Percentiles rank a stretch among this genome's conserved stretches.
Conservation (phyloP, 2,113 vertebrate species). For the Naja naja region DNA sequence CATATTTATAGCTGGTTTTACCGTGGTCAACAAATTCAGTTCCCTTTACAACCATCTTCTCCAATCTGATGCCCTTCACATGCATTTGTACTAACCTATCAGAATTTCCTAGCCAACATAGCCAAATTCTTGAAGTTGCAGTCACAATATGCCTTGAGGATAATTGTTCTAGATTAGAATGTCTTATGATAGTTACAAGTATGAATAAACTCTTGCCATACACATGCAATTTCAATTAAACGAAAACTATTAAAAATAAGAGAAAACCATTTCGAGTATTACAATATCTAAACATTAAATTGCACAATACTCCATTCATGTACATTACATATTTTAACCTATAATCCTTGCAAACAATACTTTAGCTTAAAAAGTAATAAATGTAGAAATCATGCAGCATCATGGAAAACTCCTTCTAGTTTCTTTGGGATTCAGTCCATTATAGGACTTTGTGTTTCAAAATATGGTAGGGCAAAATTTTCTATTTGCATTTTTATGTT, state of each 20-base stretch:
- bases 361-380: conserved; percentile 41
- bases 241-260: background rate
- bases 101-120: background rate
- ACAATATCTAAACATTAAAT: background rate
- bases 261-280: conserved; percentile 30
- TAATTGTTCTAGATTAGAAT: background rate
- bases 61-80: background rate
- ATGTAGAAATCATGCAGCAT: conserved; percentile 33
- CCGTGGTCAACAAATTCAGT: background rate
- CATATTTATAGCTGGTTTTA: background rate
- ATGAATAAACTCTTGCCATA: background rate
- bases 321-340: conserved; percentile 51
- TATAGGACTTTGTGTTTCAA: background rate
- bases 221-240: background rate
- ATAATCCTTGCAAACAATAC: conserved; percentile 51
- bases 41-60: background rate
- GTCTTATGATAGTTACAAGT: background rate
- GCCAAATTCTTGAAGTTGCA: background rate
- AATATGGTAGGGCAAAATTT: conserved; percentile 13
- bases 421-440: background rate
- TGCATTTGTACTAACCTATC: background rate
- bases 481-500: conserved; percentile 19
- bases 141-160: background rate
- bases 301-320: conserved; percentile 45
- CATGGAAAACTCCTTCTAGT: conserved; percentile 30